A percentile compares a stretch with the other conserved stretches of the same genome.
phyloP scores from a whole-genome alignment of 1,140 invertebrate genomes.

The Mylabris phalerata region DNA sequence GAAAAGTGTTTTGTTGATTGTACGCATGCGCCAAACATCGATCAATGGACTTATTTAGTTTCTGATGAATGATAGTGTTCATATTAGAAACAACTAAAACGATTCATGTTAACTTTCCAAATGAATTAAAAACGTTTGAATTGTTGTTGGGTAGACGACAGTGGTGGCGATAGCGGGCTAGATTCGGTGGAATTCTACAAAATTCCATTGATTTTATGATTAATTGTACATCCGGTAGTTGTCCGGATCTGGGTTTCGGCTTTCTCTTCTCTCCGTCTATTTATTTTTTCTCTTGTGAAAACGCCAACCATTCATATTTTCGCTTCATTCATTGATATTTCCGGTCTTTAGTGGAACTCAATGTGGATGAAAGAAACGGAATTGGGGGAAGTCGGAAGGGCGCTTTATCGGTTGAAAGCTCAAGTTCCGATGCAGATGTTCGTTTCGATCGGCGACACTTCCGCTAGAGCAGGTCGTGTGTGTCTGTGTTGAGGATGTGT shows the following conservation, averaged over 20 bases:
- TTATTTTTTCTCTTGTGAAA: no score
- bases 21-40: slow-evolving; percentile 11
- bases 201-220: no score
- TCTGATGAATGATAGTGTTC: slow-evolving; percentile 15
- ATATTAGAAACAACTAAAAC: slow-evolving; percentile 9
- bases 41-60: slow-evolving; percentile 18
- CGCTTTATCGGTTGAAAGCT: not conserved
- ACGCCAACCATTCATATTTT: not conserved
- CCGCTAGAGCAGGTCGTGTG: slow-evolving; percentile 22
- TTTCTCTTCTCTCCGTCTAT: no score
- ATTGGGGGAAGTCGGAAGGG: not conserved
- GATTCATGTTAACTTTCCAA: not conserved
- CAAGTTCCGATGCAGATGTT: slow-evolving; percentile 15
- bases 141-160: no score
- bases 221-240: no score
- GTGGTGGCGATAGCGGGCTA: no score
- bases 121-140: not conserved
- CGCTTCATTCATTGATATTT: not conserved
- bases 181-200: no score
- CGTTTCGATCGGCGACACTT: slow-evolving; percentile 3
- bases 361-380: not conserved
- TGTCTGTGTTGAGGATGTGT: not conserved
- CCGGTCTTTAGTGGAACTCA: not conserved
- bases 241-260: no score
- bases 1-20: not conserved